Base-by-base conservation (phyloP, 2,888 invertebrate species). In the Cenopis cana region DNA sequence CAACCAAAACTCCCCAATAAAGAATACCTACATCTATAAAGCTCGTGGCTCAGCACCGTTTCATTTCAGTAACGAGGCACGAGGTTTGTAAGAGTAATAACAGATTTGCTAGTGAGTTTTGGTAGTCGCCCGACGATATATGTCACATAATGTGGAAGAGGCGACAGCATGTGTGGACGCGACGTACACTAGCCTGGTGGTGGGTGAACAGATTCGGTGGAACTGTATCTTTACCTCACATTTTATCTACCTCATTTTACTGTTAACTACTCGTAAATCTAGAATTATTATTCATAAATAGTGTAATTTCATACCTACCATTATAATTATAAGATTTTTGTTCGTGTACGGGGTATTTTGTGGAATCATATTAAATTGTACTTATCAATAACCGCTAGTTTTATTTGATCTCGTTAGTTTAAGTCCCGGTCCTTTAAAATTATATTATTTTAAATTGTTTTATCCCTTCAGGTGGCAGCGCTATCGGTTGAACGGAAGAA, bases 281-380 rank as follows among this genome's bases (percentile, higher is more conserved):
- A 87, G 85, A 85, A 87, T 82, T 89, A 86, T 88, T 89, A 84
- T 82, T 82, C 79, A 84, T 90, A 89, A 79, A 84, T 90, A 89
- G 87, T 83, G 89, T 92, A 91, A 91, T 91, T 91, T 90, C 91
- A 89, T 91, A 91, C 89, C 87, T 91, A 91, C 89, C 89, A 90
- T 86, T 88, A 83, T 89, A 64, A 87, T 88, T 76, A 81, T 91
- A 91, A 87, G 89, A 85, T 86, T 89, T 87, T 85, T 84, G 89
- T 92, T 93, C 84, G 85, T 91, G 87, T 91, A 90, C 84, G 88
- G 92, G 91, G 89, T 90, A 91, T 93, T 91, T 92, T 93, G 92
- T 93, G 92, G 88, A 90, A 89, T 89, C 86, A 88, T 89, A 92
- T 89, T 92, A 93, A 89, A 93, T 90, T 92, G 93, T 93, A 93